Percentiles rank a stretch among this genome's conserved stretches.
phyloP scores from a whole-genome alignment of 2,888 invertebrate species.

The Sarcophaga caerulescens region DNA sequence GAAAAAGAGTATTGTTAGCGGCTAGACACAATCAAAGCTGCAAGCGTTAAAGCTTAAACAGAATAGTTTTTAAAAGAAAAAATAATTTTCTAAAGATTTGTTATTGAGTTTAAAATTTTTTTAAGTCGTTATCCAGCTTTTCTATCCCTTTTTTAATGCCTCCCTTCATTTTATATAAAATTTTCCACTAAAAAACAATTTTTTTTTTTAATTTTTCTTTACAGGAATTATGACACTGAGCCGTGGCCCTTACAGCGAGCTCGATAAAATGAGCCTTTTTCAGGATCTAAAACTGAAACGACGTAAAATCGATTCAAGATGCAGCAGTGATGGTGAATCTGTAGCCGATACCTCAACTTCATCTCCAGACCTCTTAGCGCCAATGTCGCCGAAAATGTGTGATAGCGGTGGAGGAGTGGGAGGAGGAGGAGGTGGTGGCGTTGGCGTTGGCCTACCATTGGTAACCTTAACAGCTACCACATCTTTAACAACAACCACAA shows the following conservation, averaged over 20 bases:
- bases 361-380: constrained; percentile 92
- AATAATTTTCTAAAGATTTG: neutral
- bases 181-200: neutral
- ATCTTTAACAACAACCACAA: constrained; percentile 70
- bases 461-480: constrained; percentile 73
- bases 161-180: no score
- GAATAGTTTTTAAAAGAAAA: no score
- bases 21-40: neutral
- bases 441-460: constrained; percentile 68
- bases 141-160: no score
- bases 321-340: constrained; percentile 98
- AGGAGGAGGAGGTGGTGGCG: constrained; percentile 58
- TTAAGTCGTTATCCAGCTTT: no score
- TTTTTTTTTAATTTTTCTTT: constrained; percentile 58
- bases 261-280: constrained; percentile 99
- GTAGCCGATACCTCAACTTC: constrained; percentile 96
- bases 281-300: constrained; percentile 99
- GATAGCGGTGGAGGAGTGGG: constrained; percentile 77
- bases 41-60: neutral
- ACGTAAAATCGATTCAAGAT: constrained; percentile 98
- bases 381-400: constrained; percentile 91
- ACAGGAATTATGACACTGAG: constrained; percentile 98
- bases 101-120: neutral
- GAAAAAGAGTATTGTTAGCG: neutral
- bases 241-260: constrained; percentile 96